Evolutionary conservation across 2,797 vertebrate genomes (phyloP).

Genomic region (Diplodus puntazzo): DNA sequence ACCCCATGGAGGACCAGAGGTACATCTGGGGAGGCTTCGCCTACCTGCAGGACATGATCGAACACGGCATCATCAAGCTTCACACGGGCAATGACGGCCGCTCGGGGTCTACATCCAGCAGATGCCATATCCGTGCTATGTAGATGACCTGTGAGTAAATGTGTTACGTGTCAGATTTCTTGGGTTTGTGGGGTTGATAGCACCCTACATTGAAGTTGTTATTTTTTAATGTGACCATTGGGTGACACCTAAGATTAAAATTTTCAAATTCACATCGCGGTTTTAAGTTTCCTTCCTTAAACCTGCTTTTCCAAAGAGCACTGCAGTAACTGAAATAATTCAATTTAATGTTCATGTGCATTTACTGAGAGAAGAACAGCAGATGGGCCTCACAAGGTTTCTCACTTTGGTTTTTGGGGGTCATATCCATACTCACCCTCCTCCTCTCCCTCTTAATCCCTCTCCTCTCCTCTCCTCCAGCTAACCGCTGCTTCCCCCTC

Average conservation of each 20-base stretch:
- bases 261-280: not conserved
- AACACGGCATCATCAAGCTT: conserved; percentile 92
- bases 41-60: conserved; percentile 98
- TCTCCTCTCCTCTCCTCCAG: conserved; percentile 69
- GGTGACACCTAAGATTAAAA: not conserved
- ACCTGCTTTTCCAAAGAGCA: not conserved
- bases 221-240: not conserved
- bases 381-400: not conserved
- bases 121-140: conserved; percentile 98
- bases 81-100: conserved; percentile 87
- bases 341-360: not conserved
- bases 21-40: conserved; percentile 98
- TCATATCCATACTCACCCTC: too few relatives aligned
- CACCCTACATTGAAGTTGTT: not conserved
- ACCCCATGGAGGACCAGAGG: conserved; percentile 93
- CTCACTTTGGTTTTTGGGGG: not conserved
- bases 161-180: not conserved
- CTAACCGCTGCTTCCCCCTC: conserved; percentile 95
- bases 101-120: conserved; percentile 95
- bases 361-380: not conserved
- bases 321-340: not conserved
- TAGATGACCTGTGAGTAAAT: conserved; percentile 94
- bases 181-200: not conserved
- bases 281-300: not conserved
- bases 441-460: too few relatives aligned